Conservation (phyloP, 2,888 invertebrate genomes). For the Leucophenga maculata region DNA sequence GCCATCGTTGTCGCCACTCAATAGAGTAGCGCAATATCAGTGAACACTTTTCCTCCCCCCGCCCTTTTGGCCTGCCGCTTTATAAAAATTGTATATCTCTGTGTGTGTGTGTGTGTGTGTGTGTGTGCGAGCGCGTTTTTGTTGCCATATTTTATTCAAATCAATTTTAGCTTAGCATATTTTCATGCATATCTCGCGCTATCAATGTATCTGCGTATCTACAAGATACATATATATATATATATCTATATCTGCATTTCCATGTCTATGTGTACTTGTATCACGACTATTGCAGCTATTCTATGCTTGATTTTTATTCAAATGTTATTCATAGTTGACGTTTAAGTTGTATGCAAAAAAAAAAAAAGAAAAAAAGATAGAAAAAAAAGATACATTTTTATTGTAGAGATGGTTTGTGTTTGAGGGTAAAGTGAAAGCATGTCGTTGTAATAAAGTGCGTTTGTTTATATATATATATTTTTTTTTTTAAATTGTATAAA, state of each 20-base stretch:
- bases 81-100: constrained; percentile 16
- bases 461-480: no score
- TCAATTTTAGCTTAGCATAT: constrained; percentile 4
- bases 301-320: not conserved
- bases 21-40: constrained; percentile 30
- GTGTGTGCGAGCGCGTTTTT: not conserved
- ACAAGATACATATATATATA: no score
- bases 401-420: no score
- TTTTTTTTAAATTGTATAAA: no score
- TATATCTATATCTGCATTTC: no score
- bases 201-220: not conserved
- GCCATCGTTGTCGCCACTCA: constrained; percentile 37
- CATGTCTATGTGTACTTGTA: not conserved
- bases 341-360: no score
- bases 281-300: not conserved
- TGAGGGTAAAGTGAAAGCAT: no score
- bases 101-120: not conserved
- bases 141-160: not conserved
- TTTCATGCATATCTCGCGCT: not conserved
- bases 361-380: no score
- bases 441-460: no score
- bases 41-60: no score
- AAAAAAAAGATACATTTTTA: no score
- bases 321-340: not conserved
- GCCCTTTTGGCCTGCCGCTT: no score